These are phyloP conservation scores for Oceanites oceanicus DNA, from an alignment of 2,113 vertebrate genomes.

Conservation along the genomic window DNA sequence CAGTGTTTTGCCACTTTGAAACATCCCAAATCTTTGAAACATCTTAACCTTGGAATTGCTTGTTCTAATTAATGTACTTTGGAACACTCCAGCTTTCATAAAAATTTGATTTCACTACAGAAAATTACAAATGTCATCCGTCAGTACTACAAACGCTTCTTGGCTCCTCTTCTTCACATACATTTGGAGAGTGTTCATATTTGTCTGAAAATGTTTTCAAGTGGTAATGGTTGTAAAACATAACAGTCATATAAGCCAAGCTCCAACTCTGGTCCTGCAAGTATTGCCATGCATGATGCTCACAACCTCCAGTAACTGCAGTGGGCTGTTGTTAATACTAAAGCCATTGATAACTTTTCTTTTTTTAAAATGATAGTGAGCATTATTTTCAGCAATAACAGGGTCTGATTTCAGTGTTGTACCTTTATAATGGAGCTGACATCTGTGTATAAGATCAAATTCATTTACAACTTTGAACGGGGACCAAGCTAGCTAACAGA, in stretches of 20 bases:
- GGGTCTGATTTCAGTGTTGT: neutral
- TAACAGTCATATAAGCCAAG: neutral
- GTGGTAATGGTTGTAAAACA: neutral
- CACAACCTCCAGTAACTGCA: neutral
- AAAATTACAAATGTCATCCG: neutral
- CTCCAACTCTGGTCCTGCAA: neutral
- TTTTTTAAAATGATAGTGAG: neutral
- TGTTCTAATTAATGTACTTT: neutral
- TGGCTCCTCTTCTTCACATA: neutral
- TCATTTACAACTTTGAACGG: neutral
- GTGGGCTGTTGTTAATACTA: neutral
- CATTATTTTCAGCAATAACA: neutral
- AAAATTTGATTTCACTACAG: neutral
- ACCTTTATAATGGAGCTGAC: neutral
- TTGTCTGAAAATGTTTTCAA: neutral
- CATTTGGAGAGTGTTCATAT: neutral
- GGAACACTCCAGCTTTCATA: neutral
- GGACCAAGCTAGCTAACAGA: neutral
- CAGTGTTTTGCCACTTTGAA: neutral
- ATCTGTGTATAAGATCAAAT: neutral
- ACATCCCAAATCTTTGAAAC: neutral
- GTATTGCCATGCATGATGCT: neutral
- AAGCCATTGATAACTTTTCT: neutral
- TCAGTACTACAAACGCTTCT: neutral
- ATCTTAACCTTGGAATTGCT: neutral